Evolutionary conservation across 2,797 vertebrate species (phyloP).

Genomic region (Anguilla pacifica): DNA sequence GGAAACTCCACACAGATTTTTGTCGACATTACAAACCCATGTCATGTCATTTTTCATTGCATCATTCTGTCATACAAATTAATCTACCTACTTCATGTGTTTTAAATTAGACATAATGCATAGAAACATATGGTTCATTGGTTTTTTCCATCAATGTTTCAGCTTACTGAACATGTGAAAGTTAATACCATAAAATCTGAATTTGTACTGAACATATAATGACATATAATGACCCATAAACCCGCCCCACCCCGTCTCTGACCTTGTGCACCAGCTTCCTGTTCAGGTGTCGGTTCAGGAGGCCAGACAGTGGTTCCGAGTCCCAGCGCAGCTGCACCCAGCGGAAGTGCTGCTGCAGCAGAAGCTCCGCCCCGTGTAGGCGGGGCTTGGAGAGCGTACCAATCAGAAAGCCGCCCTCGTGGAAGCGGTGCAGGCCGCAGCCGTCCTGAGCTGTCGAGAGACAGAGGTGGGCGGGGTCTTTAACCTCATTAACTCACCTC

Average conservation of each 20-base stretch:
- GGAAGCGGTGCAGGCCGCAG: constrained; percentile 80
- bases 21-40: too few species aligned
- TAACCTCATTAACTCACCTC: background rate
- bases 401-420: constrained; percentile 85
- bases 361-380: constrained; percentile 87
- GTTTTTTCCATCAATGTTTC: too few species aligned
- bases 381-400: constrained; percentile 85
- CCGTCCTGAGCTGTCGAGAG: constrained; percentile 70
- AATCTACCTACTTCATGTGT: too few species aligned
- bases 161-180: too few species aligned
- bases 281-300: constrained; percentile 85
- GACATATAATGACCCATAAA: too few species aligned
- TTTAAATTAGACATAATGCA: background rate
- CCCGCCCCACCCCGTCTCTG: constrained; percentile 34
- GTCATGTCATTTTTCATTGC: too few species aligned
- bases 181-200: too few species aligned
- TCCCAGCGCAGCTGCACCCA: constrained; percentile 96
- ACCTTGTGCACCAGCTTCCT: constrained; percentile 88
- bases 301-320: constrained; percentile 84
- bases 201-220: background rate
- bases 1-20: too few species aligned
- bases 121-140: background rate
- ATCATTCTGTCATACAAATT: too few species aligned
- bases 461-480: background rate
- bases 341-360: constrained; percentile 93